Base-by-base conservation (phyloP, 2,888 invertebrate species). In the Pardosa pseudoannulata region DNA sequence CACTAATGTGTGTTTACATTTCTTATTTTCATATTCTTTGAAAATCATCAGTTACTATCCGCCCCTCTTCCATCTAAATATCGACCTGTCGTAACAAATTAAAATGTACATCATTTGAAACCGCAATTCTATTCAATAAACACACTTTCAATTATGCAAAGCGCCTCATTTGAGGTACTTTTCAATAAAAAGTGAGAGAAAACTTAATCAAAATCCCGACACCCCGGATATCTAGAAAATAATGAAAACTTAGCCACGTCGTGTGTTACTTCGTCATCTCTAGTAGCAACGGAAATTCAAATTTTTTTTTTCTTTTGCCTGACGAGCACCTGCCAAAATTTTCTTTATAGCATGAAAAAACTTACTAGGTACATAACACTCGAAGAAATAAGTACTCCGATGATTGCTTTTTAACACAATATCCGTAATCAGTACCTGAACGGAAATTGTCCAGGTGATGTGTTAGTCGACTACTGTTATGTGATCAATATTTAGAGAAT, bases 331-430 rank as follows among this genome's bases (percentile, higher is more conserved):
- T 85, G 83, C 83, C 31, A 16, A 28, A 64, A 28, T 1, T 27
- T 32, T 32, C 39, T 70, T 29, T 31, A 62, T 27, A 67, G 83
- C 72, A 72, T 83, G 83, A 78, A 78, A 73, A 74, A 72, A 76
- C n/a, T n/a, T n/a, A 71, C 70, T 72, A 6, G 46, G 27, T 41
- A 36, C 32, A 62, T 50, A 74, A 62, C n/a, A 68, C 46, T 46
- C 71, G 64, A 56, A 68, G 41, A 70, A 62, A 64, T 56, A 19
- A 73, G 64, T 76, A 62, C 31, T 83, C 39, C 72, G 36, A 39
- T 78, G 83, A 85, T 85, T 85, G 56, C 72, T 78, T 85, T 78
- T 85, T 85, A 85, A 79, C 83, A 73, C 78, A 78, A 78, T 85
- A 73, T 85, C 83, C 83, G 78, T 85, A 78, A 78, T 85, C 67